Evolutionary conservation across 1,140 invertebrate genomes (phyloP).

Genomic region (Drosophila sulfurigaster): DNA sequence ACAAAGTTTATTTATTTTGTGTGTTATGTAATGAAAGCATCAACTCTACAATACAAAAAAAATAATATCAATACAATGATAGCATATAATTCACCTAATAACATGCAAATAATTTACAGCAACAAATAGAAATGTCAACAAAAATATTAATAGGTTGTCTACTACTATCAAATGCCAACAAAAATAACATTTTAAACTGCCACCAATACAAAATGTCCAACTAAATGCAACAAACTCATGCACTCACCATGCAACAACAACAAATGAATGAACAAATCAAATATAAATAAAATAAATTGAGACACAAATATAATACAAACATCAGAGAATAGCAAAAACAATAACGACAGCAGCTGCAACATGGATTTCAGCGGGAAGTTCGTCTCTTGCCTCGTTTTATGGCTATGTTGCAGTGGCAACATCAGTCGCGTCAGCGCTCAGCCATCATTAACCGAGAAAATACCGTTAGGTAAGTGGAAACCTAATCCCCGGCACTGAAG

Average conservation of each 20-base stretch:
- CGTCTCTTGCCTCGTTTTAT: conserved; percentile 70
- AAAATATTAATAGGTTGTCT: conserved; percentile 5
- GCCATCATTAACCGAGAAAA: conserved; percentile 84
- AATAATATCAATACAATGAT: background rate
- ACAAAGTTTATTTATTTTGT: too few species aligned
- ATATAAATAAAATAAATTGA: conserved; percentile 37
- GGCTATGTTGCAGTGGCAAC: conserved; percentile 64
- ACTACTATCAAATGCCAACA: conserved; percentile 10
- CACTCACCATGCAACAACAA: conserved; percentile 56
- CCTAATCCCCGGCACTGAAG: background rate
- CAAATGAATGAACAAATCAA: conserved; percentile 46
- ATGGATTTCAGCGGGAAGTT: conserved; percentile 71
- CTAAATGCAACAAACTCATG: conserved; percentile 63
- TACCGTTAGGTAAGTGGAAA: conserved; percentile 81
- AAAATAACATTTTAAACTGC: conserved; percentile 28
- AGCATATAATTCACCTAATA: background rate
- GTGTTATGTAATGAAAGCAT: too few species aligned
- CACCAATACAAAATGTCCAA: conserved; percentile 43
- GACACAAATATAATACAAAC: conserved; percentile 23
- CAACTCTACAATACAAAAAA: too few species aligned
- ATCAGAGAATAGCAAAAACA: conserved; percentile 39
- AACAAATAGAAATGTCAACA: conserved; percentile 32
- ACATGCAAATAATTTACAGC: conserved; percentile 4
- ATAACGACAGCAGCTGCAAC: conserved; percentile 55
- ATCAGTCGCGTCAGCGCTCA: conserved; percentile 58